These are phyloP conservation scores for Rhynchotus rufescens DNA, from an alignment of 2,797 vertebrate genomes.

Conservation along the genomic window DNA sequence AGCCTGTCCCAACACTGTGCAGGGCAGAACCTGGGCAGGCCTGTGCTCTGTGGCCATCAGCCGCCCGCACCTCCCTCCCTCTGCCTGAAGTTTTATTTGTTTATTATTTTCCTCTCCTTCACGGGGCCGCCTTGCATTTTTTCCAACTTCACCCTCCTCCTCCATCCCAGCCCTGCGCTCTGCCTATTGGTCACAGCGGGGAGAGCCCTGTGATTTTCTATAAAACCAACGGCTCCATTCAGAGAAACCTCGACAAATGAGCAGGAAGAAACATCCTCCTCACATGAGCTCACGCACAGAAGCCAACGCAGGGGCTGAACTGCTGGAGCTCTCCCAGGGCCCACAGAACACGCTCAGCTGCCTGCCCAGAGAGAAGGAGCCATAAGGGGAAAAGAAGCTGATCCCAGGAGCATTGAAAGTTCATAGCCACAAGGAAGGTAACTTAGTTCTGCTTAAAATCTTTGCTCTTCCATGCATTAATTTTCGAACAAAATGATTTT, in stretches of 20 bases:
- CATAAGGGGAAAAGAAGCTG: not conserved
- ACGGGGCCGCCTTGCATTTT: not conserved
- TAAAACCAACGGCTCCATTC: not conserved
- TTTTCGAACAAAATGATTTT: not conserved
- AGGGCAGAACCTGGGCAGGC: too few relatives aligned
- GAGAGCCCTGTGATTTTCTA: not conserved
- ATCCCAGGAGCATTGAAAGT: not conserved
- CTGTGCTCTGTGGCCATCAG: not conserved
- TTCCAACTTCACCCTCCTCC: conserved; percentile 3
- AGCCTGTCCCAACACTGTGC: fast-evolving
- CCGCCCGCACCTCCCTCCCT: not conserved
- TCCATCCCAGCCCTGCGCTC: not conserved
- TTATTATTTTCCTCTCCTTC: not conserved
- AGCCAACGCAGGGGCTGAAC: not conserved
- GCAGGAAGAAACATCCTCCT: not conserved
- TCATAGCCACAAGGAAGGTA: not conserved
- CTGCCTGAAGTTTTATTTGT: not conserved
- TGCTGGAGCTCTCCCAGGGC: not conserved
- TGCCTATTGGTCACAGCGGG: conserved; percentile 47
- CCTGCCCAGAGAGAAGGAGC: not conserved
- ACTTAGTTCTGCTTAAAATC: fast-evolving
- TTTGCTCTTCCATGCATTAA: fast-evolving
- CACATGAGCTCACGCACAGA: not conserved
- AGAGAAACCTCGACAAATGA: not conserved
- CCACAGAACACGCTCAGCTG: not conserved